Base-by-base conservation (phyloP, 2,888 invertebrate species). In the Incurvaria masculella region DNA sequence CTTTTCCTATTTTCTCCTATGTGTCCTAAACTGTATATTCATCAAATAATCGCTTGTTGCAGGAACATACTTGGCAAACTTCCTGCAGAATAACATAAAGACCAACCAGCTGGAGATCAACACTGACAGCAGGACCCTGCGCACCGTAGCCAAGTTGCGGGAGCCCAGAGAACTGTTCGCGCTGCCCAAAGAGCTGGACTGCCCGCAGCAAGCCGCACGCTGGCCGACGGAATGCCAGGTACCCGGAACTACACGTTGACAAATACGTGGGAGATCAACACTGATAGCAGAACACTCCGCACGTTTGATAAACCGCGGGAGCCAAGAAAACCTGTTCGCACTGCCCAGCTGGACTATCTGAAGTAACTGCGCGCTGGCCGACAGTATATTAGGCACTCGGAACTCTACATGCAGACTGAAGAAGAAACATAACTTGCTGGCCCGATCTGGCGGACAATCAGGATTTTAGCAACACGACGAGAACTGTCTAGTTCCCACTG, bases 181-280 rank as follows among this genome's bases (percentile, higher is more conserved):
- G 47, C 72, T 86, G 56, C 86, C 86, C 51, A 85, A 83, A 63
- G 86, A 86, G 64, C 72, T 85, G 61, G 86, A 86, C 59, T 85
- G 84, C 61, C 83, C 87, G 46, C 86, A 87, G 59, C 91, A 91
- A 76, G 87, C 89, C 59, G 85, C 91, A 49, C 80, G 92, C 66
- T 93, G 92, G 92, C 93, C 93, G 18, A 86, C 90, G 42, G 93
- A 93, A 79, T 93, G 93, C 71, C 91, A 93, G 82, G 92, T 91
- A 66, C 72, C 23, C 80, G 81, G 61, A 81, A 80, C 57, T 80
- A 81, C 49, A 69, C 88, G 47, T 89, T 88, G 72, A 84, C 83
- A 49, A 86, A 84, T 66, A 84, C 85, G 64, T 68, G 85, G 59
- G 85, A 87, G 70, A 82, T 86, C 52, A 84, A 85, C 59, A 85